Evolutionary conservation across 2,113 vertebrate genomes (phyloP).

Genomic region (Proteles cristata): DNA sequence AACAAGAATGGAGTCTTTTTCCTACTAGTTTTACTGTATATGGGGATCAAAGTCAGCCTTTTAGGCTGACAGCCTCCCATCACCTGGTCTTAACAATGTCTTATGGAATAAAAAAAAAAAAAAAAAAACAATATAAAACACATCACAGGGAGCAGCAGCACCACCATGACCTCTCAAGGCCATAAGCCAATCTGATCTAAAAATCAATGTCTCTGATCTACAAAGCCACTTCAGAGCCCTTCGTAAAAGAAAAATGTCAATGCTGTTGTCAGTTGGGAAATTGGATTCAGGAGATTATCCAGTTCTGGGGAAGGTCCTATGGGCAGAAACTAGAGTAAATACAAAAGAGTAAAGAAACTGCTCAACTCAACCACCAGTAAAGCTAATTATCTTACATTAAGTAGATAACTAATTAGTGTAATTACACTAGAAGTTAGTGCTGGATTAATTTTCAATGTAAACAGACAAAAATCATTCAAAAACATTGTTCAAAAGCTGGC

Average conservation of each 20-base stretch:
- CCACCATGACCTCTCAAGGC: conserved; percentile 28
- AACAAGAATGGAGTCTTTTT: neutral
- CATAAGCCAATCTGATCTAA: conserved; percentile 51
- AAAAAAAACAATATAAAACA: neutral
- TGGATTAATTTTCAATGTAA: conserved; percentile 11
- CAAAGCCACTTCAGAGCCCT: conserved; percentile 49
- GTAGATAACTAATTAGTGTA: neutral
- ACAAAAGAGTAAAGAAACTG: neutral
- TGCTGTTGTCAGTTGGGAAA: neutral
- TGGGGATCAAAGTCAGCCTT: conserved; percentile 42
- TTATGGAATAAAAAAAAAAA: neutral
- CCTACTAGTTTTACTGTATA: neutral
- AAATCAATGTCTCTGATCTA: conserved; percentile 52
- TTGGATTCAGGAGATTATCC: conserved; percentile 36
- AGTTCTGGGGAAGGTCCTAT: neutral
- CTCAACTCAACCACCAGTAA: neutral
- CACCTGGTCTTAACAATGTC: conserved; percentile 24
- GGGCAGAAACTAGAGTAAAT: neutral
- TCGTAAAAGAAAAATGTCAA: conserved; percentile 58
- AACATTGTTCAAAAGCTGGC: neutral
- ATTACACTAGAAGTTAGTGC: neutral
- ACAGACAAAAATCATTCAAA: conserved; percentile 16
- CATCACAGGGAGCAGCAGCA: neutral
- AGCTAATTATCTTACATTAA: neutral
- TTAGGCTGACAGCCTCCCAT: neutral